A percentile compares a stretch with the other conserved stretches of the same genome.
Conservation (phyloP, 2,797 vertebrate species). For the Cichlasoma orientale region DNA sequence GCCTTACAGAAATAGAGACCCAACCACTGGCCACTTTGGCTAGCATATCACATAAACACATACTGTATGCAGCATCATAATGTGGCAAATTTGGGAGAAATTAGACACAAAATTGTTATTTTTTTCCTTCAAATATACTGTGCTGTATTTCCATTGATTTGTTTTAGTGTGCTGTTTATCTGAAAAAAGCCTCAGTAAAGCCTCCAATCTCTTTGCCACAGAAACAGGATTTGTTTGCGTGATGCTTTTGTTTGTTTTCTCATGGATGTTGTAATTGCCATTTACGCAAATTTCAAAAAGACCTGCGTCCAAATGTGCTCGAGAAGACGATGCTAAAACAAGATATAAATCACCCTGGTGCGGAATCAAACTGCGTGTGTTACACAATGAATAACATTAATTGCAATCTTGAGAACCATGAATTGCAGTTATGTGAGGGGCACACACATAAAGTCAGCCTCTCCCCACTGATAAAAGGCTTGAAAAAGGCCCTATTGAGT, state of each 20-base stretch:
- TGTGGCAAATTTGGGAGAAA: conserved; percentile 28
- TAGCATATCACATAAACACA: conserved; percentile 41
- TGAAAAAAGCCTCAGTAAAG: conserved; percentile 1
- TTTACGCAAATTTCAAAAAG: conserved; percentile 13
- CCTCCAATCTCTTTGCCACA: neutral
- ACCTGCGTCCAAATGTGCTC: neutral
- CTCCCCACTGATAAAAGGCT: conserved; percentile 68
- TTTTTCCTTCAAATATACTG: neutral
- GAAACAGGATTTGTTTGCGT: neutral
- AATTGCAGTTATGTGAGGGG: conserved; percentile 53
- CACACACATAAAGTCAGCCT: conserved; percentile 71
- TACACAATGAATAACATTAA: conserved; percentile 58
- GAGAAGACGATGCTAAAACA: conserved; percentile 11
- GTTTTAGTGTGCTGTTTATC: conserved; percentile 1
- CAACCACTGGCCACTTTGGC: conserved; percentile 47
- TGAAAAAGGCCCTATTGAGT: conserved; percentile 80
- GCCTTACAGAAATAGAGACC: conserved; percentile 52
- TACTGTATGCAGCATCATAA: conserved; percentile 10
- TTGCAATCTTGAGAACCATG: conserved; percentile 51
- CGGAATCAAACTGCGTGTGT: conserved; percentile 31
- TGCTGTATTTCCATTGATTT: neutral
- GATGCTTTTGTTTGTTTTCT: conserved; percentile 22
- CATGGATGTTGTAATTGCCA: conserved; percentile 19
- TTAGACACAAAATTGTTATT: conserved; percentile 1
- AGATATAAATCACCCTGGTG: conserved; percentile 42